Conservation (phyloP, 2,888 invertebrate species). For the Apamea sordens region DNA sequence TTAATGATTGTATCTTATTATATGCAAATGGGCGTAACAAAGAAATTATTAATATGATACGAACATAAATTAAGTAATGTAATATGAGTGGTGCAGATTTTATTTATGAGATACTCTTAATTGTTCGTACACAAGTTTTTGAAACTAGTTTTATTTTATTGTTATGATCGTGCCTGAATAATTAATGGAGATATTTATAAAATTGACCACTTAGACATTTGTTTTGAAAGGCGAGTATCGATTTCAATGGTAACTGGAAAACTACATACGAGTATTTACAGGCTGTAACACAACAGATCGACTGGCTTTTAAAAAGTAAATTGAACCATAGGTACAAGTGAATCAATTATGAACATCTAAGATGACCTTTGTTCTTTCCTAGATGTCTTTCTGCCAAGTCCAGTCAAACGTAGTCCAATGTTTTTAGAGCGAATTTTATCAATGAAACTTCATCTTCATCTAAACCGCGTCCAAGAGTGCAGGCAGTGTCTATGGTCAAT, state of each 20-base stretch:
- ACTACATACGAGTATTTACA: too few relatives aligned
- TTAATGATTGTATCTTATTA: conserved; percentile 19
- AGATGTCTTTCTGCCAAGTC: too few relatives aligned
- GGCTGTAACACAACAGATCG: too few relatives aligned
- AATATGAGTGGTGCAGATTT: conserved; percentile 17
- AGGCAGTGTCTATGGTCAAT: not conserved
- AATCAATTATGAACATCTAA: not conserved
- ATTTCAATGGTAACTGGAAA: not conserved
- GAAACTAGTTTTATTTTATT: not conserved
- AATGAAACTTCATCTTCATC: not conserved
- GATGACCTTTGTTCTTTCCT: not conserved
- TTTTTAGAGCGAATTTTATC: not conserved
- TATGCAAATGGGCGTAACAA: conserved; percentile 36
- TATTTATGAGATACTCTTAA: conserved; percentile 6
- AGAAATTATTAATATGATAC: conserved; percentile 12
- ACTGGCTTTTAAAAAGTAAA: too few relatives aligned
- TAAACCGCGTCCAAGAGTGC: too few relatives aligned
- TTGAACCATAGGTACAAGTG: not conserved
- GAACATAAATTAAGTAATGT: conserved; percentile 20
- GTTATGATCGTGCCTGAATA: not conserved
- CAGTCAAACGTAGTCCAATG: too few relatives aligned
- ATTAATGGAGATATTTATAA: conserved; percentile 14
- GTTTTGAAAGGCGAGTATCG: not conserved
- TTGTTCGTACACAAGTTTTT: not conserved
- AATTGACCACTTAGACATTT: not conserved